These are phyloP conservation scores for Amphipoea lucens DNA, from an alignment of 2,888 invertebrate species.

Conservation along the genomic window DNA sequence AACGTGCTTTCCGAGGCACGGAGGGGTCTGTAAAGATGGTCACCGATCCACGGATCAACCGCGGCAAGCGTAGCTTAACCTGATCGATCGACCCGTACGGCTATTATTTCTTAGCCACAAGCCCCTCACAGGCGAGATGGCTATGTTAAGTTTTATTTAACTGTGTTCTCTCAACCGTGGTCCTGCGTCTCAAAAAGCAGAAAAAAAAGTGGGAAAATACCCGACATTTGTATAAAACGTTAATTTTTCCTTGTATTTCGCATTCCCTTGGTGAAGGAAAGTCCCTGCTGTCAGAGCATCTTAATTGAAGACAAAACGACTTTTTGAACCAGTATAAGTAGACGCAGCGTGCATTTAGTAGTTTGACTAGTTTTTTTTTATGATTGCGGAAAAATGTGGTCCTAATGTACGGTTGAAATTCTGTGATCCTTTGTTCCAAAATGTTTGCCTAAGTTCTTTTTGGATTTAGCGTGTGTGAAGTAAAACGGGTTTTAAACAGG, in stretches of 20 bases:
- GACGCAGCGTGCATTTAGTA: slow-evolving; percentile 22
- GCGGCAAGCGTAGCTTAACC: no score
- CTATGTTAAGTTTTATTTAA: slow-evolving; percentile 2
- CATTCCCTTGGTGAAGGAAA: slow-evolving; percentile 51
- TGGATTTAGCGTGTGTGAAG: neutral
- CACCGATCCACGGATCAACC: no score
- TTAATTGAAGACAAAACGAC: slow-evolving; percentile 51
- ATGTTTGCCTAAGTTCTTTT: neutral
- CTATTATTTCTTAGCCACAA: no score
- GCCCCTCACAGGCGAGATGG: neutral
- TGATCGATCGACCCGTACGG: no score
- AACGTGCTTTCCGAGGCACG: no score
- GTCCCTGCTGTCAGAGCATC: slow-evolving; percentile 36
- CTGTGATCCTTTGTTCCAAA: slow-evolving; percentile 22
- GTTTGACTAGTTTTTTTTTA: slow-evolving; percentile 37
- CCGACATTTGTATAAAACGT: slow-evolving; percentile 25
- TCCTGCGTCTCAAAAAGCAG: slow-evolving; percentile 17
- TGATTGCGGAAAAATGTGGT: slow-evolving; percentile 27
- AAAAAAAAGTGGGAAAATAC: slow-evolving; percentile 33
- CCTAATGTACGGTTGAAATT: neutral
- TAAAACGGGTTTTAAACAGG: neutral
- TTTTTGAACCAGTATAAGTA: slow-evolving; percentile 41
- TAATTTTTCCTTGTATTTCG: slow-evolving; percentile 55
- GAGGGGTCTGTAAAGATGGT: no score
- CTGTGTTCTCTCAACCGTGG: slow-evolving; percentile 9